Base-by-base conservation (phyloP, 2,113 vertebrate species). In the Symphodus melops region DNA sequence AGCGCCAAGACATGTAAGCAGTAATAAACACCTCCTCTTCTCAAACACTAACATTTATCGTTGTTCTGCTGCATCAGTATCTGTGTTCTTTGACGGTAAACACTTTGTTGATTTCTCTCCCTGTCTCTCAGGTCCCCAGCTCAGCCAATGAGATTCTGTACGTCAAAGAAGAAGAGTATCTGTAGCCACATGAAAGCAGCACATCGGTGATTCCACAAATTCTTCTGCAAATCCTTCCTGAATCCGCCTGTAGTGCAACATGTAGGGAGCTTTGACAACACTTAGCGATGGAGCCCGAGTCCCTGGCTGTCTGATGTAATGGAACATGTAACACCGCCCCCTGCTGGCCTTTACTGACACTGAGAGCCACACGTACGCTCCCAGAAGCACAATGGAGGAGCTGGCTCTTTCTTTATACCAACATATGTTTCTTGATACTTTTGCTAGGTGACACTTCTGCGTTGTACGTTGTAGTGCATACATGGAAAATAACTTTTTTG, bases 141-240 rank as follows among this genome's bases (percentile, higher is more conserved):
- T 89, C 94, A 0, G 96, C 97, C 0, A 96, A 97, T 25, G 98
- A 99, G 92, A 97, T 98, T 0, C 94, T 99, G 57, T 97, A 95
- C 33, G 91, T 98, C 10, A 94, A 93, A 0, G 96, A 99, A 68
- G 92, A 94, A 49, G 94, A 94, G 81, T 90, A 79, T 68, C 81
- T 95, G 91, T 95, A 94, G 85, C 48, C 41, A 9, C 56, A 61
- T 44, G 25, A 75, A 49, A 4, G 37, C 54, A 72, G 53, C 53
- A 44, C 25, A 78, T 64, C 46, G 56, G 16, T 7, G 14, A 56
- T 41, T 68, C 77, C 59, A 14, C 81, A 44, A 74, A 68, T 51
- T 74, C 51, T 63, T 54, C 57, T 59, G 25, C 46, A 54, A 42
- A 41, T 19, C 19, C 12, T 37, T 61, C 60, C 48, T 62, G 14